Percentiles rank a stretch among this genome's conserved stretches.
Evolutionary conservation across 2,113 vertebrate species (phyloP).

Genomic region (Antechinus stuartii): DNA sequence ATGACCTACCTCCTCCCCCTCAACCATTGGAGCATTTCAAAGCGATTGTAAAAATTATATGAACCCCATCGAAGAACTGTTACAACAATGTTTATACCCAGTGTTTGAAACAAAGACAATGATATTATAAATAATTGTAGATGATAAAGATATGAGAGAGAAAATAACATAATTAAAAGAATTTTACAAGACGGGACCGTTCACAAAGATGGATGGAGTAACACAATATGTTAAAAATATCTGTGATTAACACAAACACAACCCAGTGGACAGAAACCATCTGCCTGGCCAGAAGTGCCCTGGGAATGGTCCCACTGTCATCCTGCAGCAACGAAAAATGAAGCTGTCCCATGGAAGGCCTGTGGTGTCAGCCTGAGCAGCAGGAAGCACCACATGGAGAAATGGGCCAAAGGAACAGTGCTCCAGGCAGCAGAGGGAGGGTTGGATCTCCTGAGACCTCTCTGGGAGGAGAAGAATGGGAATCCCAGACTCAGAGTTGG

Average conservation of each 20-base stretch:
- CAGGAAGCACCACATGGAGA: background rate
- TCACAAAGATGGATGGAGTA: slow-evolving; percentile 82
- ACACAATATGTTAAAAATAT: slow-evolving; percentile 80
- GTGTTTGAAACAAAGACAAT: slow-evolving; percentile 80
- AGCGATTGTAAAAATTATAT: slow-evolving; percentile 76
- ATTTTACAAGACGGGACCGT: slow-evolving; percentile 82
- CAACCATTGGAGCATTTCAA: slow-evolving; percentile 69
- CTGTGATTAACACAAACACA: slow-evolving; percentile 76
- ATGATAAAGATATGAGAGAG: slow-evolving; percentile 79
- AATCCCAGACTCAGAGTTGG: background rate
- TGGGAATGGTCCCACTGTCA: background rate
- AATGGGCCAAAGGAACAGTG: too few relatives aligned
- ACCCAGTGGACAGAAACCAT: slow-evolving; percentile 80
- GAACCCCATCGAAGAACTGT: slow-evolving; percentile 75
- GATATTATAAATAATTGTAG: slow-evolving; percentile 85
- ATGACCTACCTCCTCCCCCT: slow-evolving; percentile 11
- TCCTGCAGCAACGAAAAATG: background rate
- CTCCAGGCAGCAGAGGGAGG: background rate
- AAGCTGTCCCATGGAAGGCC: background rate
- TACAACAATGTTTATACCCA: slow-evolving; percentile 79
- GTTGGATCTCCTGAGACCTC: rapidly evolving
- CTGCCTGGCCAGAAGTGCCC: slow-evolving; percentile 72
- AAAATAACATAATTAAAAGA: slow-evolving; percentile 84
- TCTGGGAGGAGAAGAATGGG: background rate
- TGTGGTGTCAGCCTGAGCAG: rapidly evolving